A percentile compares a stretch with the other conserved stretches of the same genome.
These are phyloP conservation scores for Thalpophila matura DNA, from an alignment of 2,888 invertebrate genomes.

Conservation along the genomic window DNA sequence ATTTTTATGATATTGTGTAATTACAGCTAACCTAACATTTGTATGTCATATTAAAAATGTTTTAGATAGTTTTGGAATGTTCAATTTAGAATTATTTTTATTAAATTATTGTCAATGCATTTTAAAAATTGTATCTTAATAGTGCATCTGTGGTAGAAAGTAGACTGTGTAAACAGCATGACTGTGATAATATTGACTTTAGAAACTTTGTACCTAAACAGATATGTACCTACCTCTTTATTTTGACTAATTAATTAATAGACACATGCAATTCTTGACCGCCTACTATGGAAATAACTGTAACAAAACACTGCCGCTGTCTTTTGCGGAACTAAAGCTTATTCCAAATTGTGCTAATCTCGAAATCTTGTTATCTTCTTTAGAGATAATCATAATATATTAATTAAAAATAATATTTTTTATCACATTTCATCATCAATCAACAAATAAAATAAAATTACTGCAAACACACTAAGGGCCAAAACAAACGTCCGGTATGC, in stretches of 20 bases:
- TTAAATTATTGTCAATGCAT: slow-evolving; percentile 15
- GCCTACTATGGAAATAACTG: slow-evolving; percentile 40
- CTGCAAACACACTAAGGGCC: too few relatives aligned
- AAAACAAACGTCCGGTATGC: too few relatives aligned
- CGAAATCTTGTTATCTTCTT: too few relatives aligned
- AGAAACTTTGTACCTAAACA: slow-evolving; percentile 28
- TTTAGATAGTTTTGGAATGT: slow-evolving; percentile 46
- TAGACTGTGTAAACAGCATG: slow-evolving; percentile 53
- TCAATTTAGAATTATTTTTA: slow-evolving; percentile 1
- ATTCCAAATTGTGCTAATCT: too few relatives aligned
- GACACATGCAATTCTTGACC: slow-evolving; percentile 16
- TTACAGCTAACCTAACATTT: slow-evolving; percentile 8
- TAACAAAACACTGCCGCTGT: neutral
- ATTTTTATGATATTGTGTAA: slow-evolving; percentile 9
- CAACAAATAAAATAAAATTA: too few relatives aligned
- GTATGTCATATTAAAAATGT: slow-evolving; percentile 5
- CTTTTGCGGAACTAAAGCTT: neutral
- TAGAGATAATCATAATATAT: too few relatives aligned
- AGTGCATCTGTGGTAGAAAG: slow-evolving; percentile 49
- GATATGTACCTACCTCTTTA: slow-evolving; percentile 13
- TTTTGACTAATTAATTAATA: slow-evolving; percentile 42
- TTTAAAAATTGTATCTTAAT: slow-evolving; percentile 9
- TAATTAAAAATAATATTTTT: too few relatives aligned
- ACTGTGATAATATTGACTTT: slow-evolving; percentile 45
- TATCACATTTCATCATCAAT: too few relatives aligned